Evolutionary conservation across 2,888 invertebrate species (phyloP).

Genomic region (Pediacus dermestoides): DNA sequence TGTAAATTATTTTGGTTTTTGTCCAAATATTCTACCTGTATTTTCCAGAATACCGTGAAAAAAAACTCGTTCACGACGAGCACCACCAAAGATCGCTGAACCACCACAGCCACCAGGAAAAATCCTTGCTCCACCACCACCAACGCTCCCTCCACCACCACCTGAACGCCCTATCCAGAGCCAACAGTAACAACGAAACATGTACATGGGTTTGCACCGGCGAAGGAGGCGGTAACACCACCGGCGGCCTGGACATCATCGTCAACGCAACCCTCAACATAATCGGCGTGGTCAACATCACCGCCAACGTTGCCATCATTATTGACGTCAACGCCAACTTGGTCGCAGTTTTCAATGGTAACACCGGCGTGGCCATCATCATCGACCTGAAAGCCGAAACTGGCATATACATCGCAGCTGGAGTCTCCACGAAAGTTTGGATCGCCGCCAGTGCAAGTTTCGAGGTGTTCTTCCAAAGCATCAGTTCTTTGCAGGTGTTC

Average conservation of each 20-base stretch:
- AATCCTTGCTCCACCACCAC: not conserved
- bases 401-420: slow-evolving; percentile 22
- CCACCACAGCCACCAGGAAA: not conserved
- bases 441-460: slow-evolving; percentile 14
- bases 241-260: slow-evolving; percentile 15
- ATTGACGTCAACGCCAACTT: slow-evolving; percentile 20
- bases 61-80: slow-evolving; percentile 11
- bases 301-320: slow-evolving; percentile 21
- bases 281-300: slow-evolving; percentile 21
- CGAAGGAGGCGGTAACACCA: not conserved
- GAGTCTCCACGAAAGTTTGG: slow-evolving; percentile 17
- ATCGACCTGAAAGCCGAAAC: slow-evolving; percentile 17
- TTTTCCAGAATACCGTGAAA: slow-evolving; percentile 13
- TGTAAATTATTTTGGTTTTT: not conserved
- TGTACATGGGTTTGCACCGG: slow-evolving; percentile 11
- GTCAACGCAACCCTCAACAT: slow-evolving; percentile 18
- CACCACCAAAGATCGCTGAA: slow-evolving; percentile 6
- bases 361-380: slow-evolving; percentile 19
- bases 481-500: slow-evolving; percentile 18
- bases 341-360: slow-evolving; percentile 20
- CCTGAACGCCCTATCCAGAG: not conserved
- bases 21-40: slow-evolving; percentile 4
- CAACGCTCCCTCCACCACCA: slow-evolving; percentile 5
- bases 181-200: slow-evolving; percentile 1
- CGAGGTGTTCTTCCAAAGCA: slow-evolving; percentile 18